Evolutionary conservation across 2,113 vertebrate genomes (phyloP).

Genomic region (Phyllostomus discolor): DNA sequence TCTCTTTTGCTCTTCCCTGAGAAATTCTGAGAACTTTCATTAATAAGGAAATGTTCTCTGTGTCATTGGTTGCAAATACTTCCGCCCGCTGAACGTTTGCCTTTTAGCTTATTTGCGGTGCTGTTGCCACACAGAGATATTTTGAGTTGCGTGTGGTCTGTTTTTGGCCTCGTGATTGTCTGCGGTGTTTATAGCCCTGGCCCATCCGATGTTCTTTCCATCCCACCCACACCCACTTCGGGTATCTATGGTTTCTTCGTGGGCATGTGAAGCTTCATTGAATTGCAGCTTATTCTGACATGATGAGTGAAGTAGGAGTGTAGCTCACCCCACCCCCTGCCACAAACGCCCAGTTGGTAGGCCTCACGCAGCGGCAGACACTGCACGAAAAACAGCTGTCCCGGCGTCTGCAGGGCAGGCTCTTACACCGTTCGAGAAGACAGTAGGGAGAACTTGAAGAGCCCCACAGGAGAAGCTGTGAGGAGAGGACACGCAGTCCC

Average conservation of each 20-base stretch:
- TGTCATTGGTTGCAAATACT: background rate
- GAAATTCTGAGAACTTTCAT: background rate
- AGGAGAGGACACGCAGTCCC: background rate
- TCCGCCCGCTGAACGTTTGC: background rate
- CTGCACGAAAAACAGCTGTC: background rate
- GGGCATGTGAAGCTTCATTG: background rate
- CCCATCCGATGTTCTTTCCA: background rate
- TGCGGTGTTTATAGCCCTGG: background rate
- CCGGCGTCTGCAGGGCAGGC: background rate
- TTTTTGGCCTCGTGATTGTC: background rate
- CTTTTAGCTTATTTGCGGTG: background rate
- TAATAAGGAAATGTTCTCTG: background rate
- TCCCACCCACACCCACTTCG: background rate
- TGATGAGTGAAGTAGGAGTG: background rate
- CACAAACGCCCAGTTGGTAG: background rate
- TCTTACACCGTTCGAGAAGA: background rate
- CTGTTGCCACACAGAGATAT: background rate
- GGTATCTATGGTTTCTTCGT: background rate
- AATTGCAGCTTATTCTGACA: background rate
- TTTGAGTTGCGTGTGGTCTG: background rate
- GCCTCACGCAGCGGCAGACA: background rate
- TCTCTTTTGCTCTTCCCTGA: background rate
- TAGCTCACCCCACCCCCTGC: background rate
- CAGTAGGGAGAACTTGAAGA: background rate
- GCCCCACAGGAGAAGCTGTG: background rate